These are phyloP conservation scores for Odontesthes bonariensis DNA, from an alignment of 2,113 vertebrate genomes.

Conservation along the genomic window DNA sequence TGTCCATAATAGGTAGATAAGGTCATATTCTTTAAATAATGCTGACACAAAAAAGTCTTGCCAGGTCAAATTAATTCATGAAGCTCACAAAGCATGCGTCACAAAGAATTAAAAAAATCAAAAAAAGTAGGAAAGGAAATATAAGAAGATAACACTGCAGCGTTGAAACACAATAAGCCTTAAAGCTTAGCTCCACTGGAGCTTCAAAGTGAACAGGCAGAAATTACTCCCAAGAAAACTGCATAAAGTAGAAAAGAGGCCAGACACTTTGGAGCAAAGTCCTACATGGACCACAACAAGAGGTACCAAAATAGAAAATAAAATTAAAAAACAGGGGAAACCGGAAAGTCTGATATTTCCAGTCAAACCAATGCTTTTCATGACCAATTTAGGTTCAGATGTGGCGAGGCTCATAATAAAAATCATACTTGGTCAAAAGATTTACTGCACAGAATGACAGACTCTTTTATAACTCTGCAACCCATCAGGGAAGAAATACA, in stretches of 20 bases:
- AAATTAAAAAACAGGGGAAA: neutral
- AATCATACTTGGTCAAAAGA: neutral
- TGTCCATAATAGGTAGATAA: too few species aligned
- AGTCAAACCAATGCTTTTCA: neutral
- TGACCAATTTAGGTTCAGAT: constrained; percentile 6
- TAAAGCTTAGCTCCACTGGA: neutral
- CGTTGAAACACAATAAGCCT: too few species aligned
- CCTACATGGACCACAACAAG: neutral
- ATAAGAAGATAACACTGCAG: too few species aligned
- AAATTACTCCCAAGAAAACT: constrained; percentile 25
- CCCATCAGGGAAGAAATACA: neutral
- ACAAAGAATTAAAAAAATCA: too few species aligned
- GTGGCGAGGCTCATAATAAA: neutral
- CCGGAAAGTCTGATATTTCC: neutral
- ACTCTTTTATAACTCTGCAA: neutral
- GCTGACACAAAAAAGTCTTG: too few species aligned
- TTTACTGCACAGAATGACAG: neutral
- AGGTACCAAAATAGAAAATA: constrained; percentile 4
- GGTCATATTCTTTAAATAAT: too few species aligned
- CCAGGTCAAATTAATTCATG: too few species aligned
- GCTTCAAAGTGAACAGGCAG: neutral
- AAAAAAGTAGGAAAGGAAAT: too few species aligned
- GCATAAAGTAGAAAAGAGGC: constrained; percentile 24
- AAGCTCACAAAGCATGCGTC: too few species aligned
- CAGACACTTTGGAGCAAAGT: constrained; percentile 8